phyloP scores from a whole-genome alignment of 2,113 vertebrate genomes.

The Sebastes fasciatus region DNA sequence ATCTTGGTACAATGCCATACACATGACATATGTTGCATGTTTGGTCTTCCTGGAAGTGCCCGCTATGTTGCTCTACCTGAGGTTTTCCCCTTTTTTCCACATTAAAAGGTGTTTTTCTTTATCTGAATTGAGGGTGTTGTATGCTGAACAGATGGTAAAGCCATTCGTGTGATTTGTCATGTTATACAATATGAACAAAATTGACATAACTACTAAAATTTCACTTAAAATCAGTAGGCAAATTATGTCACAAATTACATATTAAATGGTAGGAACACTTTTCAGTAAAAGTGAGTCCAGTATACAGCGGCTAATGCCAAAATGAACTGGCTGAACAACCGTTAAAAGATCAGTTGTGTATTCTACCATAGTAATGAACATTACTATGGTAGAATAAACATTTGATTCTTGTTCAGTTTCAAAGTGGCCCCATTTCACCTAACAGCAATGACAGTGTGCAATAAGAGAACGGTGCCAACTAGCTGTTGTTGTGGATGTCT shows the following conservation, averaged over 20 bases:
- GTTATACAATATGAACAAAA: neutral
- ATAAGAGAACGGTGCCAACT: neutral
- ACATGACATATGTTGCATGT: neutral
- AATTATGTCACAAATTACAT: neutral
- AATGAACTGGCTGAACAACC: neutral
- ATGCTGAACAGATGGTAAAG: neutral
- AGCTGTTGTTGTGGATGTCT: slow-evolving; percentile 1
- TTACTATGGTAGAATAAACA: neutral
- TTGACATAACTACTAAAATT: neutral
- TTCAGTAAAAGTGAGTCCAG: neutral
- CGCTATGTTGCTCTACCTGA: neutral
- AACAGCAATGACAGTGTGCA: neutral
- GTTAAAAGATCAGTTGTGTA: neutral
- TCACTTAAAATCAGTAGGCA: neutral
- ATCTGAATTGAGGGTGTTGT: neutral
- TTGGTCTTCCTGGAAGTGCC: neutral
- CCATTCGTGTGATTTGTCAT: neutral
- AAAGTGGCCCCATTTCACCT: neutral
- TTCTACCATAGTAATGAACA: neutral
- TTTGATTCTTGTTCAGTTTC: neutral
- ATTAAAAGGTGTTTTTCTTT: neutral
- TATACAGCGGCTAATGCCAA: neutral
- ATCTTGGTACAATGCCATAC: neutral
- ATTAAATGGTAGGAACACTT: neutral
- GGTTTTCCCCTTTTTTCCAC: neutral